A percentile compares a stretch with the other conserved stretches of the same genome.
phyloP scores from a whole-genome alignment of 2,797 vertebrate genomes.

The Coreius guichenoti region DNA sequence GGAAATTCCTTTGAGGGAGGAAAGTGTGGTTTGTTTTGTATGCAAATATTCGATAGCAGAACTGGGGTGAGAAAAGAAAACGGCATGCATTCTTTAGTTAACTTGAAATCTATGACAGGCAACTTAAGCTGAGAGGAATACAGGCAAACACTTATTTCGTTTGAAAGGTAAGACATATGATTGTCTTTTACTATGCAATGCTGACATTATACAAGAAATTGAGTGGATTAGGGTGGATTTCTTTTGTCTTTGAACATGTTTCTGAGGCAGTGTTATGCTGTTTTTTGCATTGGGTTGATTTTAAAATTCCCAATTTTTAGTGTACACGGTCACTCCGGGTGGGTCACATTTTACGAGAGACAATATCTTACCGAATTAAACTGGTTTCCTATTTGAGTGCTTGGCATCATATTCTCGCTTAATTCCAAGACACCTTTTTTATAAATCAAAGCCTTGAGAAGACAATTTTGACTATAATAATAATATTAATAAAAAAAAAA shows the following conservation, averaged over 20 bases:
- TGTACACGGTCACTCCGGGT: background rate
- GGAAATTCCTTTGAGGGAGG: conserved; percentile 81
- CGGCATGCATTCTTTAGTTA: conserved; percentile 12
- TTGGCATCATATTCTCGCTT: background rate
- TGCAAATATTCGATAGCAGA: conserved; percentile 78
- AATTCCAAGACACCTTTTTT: background rate
- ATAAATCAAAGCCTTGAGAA: background rate
- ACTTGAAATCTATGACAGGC: background rate
- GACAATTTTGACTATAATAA: no score
- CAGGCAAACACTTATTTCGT: background rate
- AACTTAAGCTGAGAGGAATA: conserved; percentile 6
- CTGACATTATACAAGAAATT: background rate
- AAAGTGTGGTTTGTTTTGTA: conserved; percentile 77
- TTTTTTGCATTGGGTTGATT: background rate
- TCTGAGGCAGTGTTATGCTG: background rate
- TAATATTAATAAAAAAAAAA: background rate
- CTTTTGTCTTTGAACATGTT: background rate
- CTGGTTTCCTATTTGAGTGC: background rate
- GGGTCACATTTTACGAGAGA: background rate
- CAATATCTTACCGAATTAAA: background rate
- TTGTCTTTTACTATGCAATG: background rate
- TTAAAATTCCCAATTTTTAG: background rate
- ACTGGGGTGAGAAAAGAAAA: conserved; percentile 67
- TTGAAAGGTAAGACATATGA: conserved; percentile 57
- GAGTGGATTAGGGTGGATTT: background rate